Base-by-base conservation (phyloP, 2,888 invertebrate species). In the Orchestes rusci region DNA sequence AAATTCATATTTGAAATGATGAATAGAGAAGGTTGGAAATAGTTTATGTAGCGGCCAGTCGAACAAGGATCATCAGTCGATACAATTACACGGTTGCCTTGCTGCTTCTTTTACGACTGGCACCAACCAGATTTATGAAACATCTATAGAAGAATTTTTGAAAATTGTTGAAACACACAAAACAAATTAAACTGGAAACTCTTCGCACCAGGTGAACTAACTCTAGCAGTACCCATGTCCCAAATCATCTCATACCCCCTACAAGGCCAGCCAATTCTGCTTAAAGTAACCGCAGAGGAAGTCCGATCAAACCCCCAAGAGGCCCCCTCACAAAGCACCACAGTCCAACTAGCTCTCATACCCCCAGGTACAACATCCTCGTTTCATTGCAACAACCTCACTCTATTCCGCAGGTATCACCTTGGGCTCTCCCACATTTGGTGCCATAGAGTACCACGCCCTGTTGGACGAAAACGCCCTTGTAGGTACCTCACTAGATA, bases 271-370 rank as follows among this genome's bases (percentile, higher is more conserved):
- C 90, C 91, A 2, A 83, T 91, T 43, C 73, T 89, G 36, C 74
- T 91, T 50, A 87, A 84, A 1, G 83, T 91, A 39, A 80, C 89
- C 37, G 91, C 91, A 2, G 89, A 90, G 65, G 91, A 91, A 70
- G 83, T 91, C 48, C 76, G 84, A 55, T 71, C 80, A 51, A 76
- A 77, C 45, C 74, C 82, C 51, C 43, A 57, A 44, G 63, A 68
- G 55, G 53, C 64, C 3, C 82, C 84, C 52, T 82, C 87, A 16
- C 84, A 85, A 75, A 84, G 87, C 16, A 79, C 85, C 1, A 82
- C 84, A 0, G 87, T 87, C 4, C 85, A 86, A 62, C 75, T 92
- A 43, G 91, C 90, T 8, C 79, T 92, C 55, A 80, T 90, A 51
- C 73, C 67, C 2, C 69, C 69, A 12, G 61, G 65, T 7, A 52